Base-by-base conservation (phyloP, 1,140 invertebrate genomes). In the Ctenoplectra terminalis region DNA sequence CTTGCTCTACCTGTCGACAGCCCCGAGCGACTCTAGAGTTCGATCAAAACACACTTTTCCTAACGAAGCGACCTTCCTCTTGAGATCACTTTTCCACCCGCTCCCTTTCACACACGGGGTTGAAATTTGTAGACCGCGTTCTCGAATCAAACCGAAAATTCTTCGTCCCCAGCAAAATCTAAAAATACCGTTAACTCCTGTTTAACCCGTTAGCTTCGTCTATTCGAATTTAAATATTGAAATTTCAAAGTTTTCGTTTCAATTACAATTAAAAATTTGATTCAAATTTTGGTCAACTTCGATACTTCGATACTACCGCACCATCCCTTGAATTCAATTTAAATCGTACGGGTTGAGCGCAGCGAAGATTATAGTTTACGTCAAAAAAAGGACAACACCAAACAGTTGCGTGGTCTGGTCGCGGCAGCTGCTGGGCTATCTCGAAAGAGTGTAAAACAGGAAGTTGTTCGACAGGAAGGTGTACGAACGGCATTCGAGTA, bases 1-100 rank as follows among this genome's bases (percentile, higher is more conserved):
- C 88, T 91, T 88, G 88, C 87, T 90, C 83, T 82, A 87, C 81
- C 88, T 71, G 88, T 86, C 84, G 88, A 91, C 87, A 83, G 87
- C 82, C 29, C 34, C 61, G 87, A 90, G 76, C 81, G 61, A 83
- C 81, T 37, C 80, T 72, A 61, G 85, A 91, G 84, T 83, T 1
- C 63, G 81, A 70, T 67, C 78, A 73, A 86, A 64, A 17, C 37
- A 37, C 26, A 23, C 31, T 82, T 82, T 81, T 83, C 69, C 58
- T 43, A 26, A 4, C 7, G 17, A n/a, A 0, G 26, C 9, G 13
- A 43, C 37, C 20, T 34, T 37, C 34, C 7, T 37, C 17, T 3
- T 23, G 4, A 15, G n/a, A n/a, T 2, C 23, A n/a, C 63, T 43
- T 43, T 66, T 43, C 63, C 15, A 29, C 5, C 15, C 13, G 29